Evolutionary conservation across 2,113 vertebrate species (phyloP), one percentile per base, ranked within the genome.

Genomic region (Catharus fuscescens): DNA sequence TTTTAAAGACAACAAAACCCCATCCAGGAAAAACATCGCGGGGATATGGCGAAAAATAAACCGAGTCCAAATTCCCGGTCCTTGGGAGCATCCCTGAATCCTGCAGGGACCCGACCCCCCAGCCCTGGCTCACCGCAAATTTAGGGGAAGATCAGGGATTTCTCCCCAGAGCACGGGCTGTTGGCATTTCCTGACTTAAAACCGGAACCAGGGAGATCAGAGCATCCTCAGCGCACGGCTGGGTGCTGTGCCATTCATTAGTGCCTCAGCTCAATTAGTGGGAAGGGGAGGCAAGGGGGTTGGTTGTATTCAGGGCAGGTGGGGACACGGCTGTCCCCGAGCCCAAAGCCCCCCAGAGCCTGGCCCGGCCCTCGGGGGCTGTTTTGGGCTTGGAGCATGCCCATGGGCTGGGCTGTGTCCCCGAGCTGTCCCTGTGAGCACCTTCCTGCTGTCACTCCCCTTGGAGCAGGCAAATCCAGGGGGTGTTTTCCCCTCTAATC

Each of bases 1-100:
- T 92, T 80, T 88, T 93, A 10, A 90, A 91, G 87, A 96, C 87
- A 89, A 83, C 64, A 72, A 84, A 96, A 80, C 13, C 71, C 53
- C 65, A n/a, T 54, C 67, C 87, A 77, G 88, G 69, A 74, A 71
- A 76, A 86, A 24, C 48, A 70, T 3, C 0, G 0, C 28, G 21
- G 29, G 38, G 56, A 32, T 34, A 4, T 0, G 0, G 11, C 66
- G 47, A 44, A 64, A 74, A 88, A 90, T 3, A 34, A 83, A 19
- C 12, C 8, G 4, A 70, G 73, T 25, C 7, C 28, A 0, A 7
- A 32, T 4, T 11, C 29, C 4, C 0, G 4, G 25, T 18, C 26
- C 29, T 24, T 4, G 40, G 61, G 56, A 86, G 36, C 52, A 60
- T 59, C 79, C 34, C 38, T 0, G 23, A 2, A 8, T 2, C 34